phyloP scores from a whole-genome alignment of 2,888 invertebrate genomes.

The Platynereis dumerilii region DNA sequence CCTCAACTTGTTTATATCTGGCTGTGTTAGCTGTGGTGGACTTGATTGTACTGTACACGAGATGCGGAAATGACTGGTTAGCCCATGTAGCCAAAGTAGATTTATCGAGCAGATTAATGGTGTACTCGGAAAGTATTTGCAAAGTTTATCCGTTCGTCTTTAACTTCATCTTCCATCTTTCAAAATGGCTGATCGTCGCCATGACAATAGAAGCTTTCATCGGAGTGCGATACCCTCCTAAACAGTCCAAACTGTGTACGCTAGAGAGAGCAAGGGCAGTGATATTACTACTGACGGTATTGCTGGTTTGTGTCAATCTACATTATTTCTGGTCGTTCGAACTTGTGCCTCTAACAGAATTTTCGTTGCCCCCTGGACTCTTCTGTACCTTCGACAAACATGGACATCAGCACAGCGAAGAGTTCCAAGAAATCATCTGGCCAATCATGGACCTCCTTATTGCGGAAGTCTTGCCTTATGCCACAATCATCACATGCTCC shows the following conservation, averaged over 20 bases:
- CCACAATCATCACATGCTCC: conserved; percentile 38
- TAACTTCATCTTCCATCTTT: conserved; percentile 48
- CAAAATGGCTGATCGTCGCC: conserved; percentile 55
- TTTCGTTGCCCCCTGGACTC: conserved; percentile 11
- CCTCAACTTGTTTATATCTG: conserved; percentile 57
- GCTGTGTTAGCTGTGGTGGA: conserved; percentile 48
- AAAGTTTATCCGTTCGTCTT: conserved; percentile 56
- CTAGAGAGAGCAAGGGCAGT: conserved; percentile 51
- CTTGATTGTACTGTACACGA: conserved; percentile 49
- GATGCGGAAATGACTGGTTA: conserved; percentile 56
- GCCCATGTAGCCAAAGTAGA: conserved; percentile 26
- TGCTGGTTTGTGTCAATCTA: conserved; percentile 56
- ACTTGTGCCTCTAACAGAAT: conserved; percentile 37
- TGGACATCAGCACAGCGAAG: conserved; percentile 32
- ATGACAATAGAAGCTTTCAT: conserved; percentile 51
- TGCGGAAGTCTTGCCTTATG: conserved; percentile 44
- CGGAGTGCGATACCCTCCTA: conserved; percentile 43
- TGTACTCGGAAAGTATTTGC: conserved; percentile 53
- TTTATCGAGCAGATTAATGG: conserved; percentile 39
- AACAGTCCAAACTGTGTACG: conserved; percentile 43
- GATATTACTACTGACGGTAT: conserved; percentile 53
- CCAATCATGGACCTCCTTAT: conserved; percentile 48
- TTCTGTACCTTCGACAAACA: conserved; percentile 33
- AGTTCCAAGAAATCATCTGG: conserved; percentile 50
- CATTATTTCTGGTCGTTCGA: conserved; percentile 61